These are phyloP conservation scores for Halisarca cf. caerulea DNA, from an alignment of 37 sponge, comb jelly and placozoan species.

Conservation along the genomic window DNA sequence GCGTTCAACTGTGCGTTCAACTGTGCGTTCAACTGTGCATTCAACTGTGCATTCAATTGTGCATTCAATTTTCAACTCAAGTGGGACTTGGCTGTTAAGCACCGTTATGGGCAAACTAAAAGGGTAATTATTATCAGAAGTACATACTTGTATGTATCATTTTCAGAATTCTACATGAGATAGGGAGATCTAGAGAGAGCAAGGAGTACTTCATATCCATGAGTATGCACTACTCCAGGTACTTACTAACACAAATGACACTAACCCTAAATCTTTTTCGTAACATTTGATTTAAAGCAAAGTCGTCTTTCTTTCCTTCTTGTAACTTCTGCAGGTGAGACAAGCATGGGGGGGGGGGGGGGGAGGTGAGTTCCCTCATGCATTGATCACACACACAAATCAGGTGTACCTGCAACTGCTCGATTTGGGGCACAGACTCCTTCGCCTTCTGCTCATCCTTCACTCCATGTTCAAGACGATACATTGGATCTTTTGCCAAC, in stretches of 20 bases:
- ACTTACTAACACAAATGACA: no score
- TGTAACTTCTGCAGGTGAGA: slow-evolving; percentile 57
- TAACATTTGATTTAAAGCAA: slow-evolving; percentile 71
- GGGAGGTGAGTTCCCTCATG: background rate
- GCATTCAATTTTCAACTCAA: no score
- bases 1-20: no score
- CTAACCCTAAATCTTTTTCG: slow-evolving; percentile 86
- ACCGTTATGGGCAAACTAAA: no score
- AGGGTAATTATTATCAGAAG: no score
- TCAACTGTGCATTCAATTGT: no score
- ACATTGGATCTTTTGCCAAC: slow-evolving; percentile 91
- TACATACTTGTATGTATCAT: background rate
- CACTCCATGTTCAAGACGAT: slow-evolving; percentile 86
- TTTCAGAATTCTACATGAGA: no score
- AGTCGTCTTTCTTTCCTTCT: slow-evolving; percentile 83
- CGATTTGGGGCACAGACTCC: slow-evolving; percentile 80
- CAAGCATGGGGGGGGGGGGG: background rate
- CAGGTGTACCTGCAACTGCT: slow-evolving; percentile 59
- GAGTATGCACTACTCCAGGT: no score
- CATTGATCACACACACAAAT: background rate
- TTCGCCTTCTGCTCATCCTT: slow-evolving; percentile 83
- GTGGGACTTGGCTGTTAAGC: no score
- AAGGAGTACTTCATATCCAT: background rate
- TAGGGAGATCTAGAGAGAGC: no score
- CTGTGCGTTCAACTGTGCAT: no score